Evolutionary conservation across 2,113 vertebrate genomes (phyloP).

Genomic region (Chroicocephalus ridibundus): DNA sequence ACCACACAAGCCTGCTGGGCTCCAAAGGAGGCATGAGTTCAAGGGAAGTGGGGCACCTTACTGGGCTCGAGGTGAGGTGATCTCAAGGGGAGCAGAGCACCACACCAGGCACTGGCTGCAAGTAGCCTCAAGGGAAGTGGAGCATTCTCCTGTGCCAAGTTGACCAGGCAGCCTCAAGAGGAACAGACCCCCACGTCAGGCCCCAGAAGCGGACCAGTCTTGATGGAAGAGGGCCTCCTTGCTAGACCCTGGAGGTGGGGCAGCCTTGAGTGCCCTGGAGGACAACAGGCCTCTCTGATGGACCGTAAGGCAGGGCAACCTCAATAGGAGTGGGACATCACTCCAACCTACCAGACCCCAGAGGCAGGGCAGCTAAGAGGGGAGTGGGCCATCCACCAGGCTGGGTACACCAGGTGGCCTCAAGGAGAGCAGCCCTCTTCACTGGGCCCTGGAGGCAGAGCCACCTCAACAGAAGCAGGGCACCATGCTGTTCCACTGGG

Average conservation of each 20-base stretch:
- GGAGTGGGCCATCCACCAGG: not conserved
- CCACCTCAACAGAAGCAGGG: not conserved
- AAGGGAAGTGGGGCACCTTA: not conserved
- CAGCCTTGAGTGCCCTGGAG: not conserved
- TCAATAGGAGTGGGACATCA: not conserved
- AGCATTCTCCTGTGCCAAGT: not conserved
- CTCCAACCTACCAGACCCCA: not conserved
- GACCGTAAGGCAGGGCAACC: not conserved
- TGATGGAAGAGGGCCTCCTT: not conserved
- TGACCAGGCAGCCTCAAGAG: not conserved
- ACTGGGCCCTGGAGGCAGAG: not conserved
- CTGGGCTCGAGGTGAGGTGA: not conserved
- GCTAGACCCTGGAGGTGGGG: not conserved
- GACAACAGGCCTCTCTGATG: not conserved
- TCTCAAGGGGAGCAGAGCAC: not conserved
- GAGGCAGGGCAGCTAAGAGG: not conserved
- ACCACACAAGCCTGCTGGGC: not conserved
- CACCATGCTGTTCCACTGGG: not conserved
- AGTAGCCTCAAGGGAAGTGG: not conserved
- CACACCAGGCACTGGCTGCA: not conserved
- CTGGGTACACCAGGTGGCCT: not conserved
- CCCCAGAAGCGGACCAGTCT: not conserved
- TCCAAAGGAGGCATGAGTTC: not conserved
- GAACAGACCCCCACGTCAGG: not conserved
- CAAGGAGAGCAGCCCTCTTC: not conserved